Evolutionary conservation across 2,888 invertebrate species (phyloP), one percentile per base, ranked within the genome.

Genomic region (Xestoiulus laeticollis): DNA sequence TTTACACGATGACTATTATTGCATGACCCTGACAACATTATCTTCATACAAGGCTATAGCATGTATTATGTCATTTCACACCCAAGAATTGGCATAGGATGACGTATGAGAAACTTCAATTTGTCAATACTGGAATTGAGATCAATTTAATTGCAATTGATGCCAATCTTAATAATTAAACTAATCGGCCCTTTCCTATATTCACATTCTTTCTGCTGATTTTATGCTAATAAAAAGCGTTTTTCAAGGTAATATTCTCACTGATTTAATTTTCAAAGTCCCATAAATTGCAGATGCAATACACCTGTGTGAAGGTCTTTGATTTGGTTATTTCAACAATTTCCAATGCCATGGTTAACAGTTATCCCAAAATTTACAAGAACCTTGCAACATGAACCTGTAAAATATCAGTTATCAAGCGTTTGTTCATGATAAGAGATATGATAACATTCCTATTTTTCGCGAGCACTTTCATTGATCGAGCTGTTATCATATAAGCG

Each of bases 11-110:
- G 22, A 26, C 10, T 10, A 22, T 10, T 26, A 26, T 68, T 26
- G 26, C 8, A 26, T 30, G 78, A 78, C 78, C 78, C 78, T 78
- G 78, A 78, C 68, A 68, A 68, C 30, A 78, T 78, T 78, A 78
- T 78, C 78, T 30, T 30, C 30, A 78, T 1, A 4, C 78, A 26
- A 78, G 10, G 68, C 68, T 26, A 26, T 59, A 22, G 59, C 59
- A n/a, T n/a, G n/a, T n/a, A 38, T 38, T 38, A 38, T 38, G 4
- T 5, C 6, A 68, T 68, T 68, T 68, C 68, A 68, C 26, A 26
- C n/a, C n/a, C n/a, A 10, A 68, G 4, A n/a, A 53, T 2, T 19
- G 53, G 19, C 19, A n/a, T 19, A 53, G 5, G 59, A 59, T 59
- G 22, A 59, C 22, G 22, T 22, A n/a, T 2, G 68, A 68, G 68